These are phyloP conservation scores for Cygnus atratus DNA, from an alignment of 2,113 vertebrate genomes.

Conservation along the genomic window DNA sequence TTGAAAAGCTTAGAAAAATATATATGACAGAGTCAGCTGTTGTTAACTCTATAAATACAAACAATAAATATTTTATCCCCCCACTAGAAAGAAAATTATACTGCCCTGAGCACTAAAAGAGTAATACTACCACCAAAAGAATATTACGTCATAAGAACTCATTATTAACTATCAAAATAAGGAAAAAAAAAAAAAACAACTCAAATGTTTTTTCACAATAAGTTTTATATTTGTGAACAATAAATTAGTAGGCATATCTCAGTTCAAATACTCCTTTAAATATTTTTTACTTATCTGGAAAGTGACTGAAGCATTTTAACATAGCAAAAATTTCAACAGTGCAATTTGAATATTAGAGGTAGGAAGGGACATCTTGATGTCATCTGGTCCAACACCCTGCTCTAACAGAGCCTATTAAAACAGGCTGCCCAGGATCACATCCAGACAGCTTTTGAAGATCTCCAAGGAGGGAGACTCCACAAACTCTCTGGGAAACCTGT, in stretches of 20 bases:
- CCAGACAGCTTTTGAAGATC: no score
- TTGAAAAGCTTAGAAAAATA: slow-evolving; percentile 37
- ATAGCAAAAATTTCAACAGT: background rate
- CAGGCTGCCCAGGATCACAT: no score
- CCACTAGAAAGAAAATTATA: background rate
- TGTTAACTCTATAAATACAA: slow-evolving; percentile 34
- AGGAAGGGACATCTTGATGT: background rate
- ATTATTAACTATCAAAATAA: background rate
- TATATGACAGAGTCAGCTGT: background rate
- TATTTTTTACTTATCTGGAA: background rate
- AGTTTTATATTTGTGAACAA: background rate
- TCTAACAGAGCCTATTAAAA: no score
- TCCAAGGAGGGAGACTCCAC: no score
- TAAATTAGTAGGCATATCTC: background rate
- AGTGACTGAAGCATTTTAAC: background rate
- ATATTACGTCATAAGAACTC: background rate
- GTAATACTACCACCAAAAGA: background rate
- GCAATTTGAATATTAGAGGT: background rate
- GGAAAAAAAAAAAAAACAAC: background rate
- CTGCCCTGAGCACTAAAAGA: background rate
- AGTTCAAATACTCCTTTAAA: background rate
- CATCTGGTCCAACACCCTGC: background rate
- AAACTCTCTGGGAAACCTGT: no score
- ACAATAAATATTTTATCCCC: slow-evolving; percentile 20
- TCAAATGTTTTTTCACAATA: background rate